Conservation (phyloP, 2,797 vertebrate species). For the Hoplostethus atlanticus region DNA sequence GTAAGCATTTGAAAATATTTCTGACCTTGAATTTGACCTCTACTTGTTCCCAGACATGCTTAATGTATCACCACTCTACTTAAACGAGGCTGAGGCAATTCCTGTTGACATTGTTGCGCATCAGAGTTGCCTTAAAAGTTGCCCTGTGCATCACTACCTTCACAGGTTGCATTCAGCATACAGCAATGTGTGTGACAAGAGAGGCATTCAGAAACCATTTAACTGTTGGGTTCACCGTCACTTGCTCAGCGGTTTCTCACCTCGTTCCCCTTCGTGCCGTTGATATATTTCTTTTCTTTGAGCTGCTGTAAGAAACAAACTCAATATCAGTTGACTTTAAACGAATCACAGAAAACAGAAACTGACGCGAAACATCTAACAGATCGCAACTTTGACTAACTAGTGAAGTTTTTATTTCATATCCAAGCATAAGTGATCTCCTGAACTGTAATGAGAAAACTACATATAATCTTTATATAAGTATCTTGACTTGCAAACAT, state of each 20-base stretch:
- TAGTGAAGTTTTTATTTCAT: neutral
- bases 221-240: too few relatives aligned
- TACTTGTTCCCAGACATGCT: too few relatives aligned
- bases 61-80: too few relatives aligned
- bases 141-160: neutral
- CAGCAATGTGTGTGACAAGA: neutral
- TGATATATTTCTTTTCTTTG: conserved; percentile 95
- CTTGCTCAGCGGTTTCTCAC: conserved; percentile 73
- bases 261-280: conserved; percentile 95
- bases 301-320: conserved; percentile 88
- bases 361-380: neutral
- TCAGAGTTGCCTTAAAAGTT: neutral
- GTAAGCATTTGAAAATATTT: too few relatives aligned
- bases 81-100: too few relatives aligned
- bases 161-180: neutral
- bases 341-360: neutral
- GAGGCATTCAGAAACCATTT: neutral
- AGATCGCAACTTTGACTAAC: neutral
- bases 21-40: too few relatives aligned
- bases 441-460: too few relatives aligned
- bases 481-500: too few relatives aligned
- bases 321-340: conserved; percentile 5
- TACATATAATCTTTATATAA: too few relatives aligned
- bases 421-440: neutral
- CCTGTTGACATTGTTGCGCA: too few relatives aligned